Conservation (phyloP, 2,797 vertebrate genomes). For the Enoplosus armatus region DNA sequence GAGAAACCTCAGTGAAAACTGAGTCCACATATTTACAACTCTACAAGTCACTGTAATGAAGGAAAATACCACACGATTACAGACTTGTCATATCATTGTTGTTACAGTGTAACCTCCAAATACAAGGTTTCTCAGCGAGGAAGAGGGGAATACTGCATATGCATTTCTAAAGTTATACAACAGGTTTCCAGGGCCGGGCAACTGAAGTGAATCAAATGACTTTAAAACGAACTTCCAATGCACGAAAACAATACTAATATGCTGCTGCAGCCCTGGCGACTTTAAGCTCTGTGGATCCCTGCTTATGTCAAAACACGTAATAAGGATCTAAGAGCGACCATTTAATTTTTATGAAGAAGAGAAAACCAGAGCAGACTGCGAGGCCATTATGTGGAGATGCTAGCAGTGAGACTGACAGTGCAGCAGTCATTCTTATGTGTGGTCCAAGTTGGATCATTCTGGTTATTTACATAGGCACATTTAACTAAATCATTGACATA, state of each 20-base stretch:
- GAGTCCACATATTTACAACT: conserved; percentile 64
- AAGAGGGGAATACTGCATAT: background rate
- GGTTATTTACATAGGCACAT: background rate
- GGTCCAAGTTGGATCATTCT: background rate
- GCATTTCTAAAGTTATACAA: conserved; percentile 13
- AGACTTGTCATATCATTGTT: conserved; percentile 54
- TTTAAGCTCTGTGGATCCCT: conserved; percentile 5
- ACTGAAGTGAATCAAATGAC: conserved; percentile 20
- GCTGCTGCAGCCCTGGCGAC: background rate
- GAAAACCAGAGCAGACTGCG: conserved; percentile 23
- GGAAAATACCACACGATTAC: conserved; percentile 54
- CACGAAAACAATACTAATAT: conserved; percentile 11
- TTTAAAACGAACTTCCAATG: conserved; percentile 41
- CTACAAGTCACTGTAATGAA: conserved; percentile 57
- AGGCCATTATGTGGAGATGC: conserved; percentile 7
- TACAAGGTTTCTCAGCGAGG: conserved; percentile 33
- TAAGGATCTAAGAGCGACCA: conserved; percentile 4
- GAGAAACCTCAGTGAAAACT: conserved; percentile 65
- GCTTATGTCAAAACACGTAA: conserved; percentile 6
- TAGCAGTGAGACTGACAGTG: background rate
- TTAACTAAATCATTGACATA: background rate
- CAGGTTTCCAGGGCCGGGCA: conserved; percentile 30
- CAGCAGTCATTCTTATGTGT: background rate
- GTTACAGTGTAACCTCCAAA: conserved; percentile 48
- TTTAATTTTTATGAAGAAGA: conserved; percentile 13